Percentiles rank a stretch among this genome's conserved stretches.
These are phyloP conservation scores for Parauchenoglanis ngamensis DNA, from an alignment of 2,797 vertebrate species.

Conservation along the genomic window DNA sequence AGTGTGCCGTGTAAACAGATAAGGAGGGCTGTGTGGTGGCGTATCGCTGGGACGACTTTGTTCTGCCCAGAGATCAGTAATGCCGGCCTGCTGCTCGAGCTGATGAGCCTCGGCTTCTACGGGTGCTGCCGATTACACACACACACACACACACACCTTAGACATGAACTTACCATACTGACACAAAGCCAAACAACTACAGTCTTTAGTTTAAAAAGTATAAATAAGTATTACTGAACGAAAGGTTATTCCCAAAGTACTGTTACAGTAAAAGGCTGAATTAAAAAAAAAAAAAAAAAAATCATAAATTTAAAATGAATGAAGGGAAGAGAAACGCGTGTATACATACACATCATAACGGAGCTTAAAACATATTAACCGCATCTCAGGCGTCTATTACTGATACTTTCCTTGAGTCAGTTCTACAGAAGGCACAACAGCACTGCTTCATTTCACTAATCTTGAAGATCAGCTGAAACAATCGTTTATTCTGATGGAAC, in stretches of 20 bases:
- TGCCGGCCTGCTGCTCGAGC: slow-evolving; percentile 58
- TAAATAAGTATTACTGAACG: neutral
- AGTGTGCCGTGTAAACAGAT: slow-evolving; percentile 79
- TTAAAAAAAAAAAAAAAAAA: neutral
- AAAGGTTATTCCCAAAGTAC: neutral
- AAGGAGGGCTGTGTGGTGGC: slow-evolving; percentile 64
- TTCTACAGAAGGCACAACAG: neutral
- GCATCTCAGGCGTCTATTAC: neutral
- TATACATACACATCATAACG: neutral
- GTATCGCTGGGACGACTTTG: slow-evolving; percentile 69
- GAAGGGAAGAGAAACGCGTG: neutral
- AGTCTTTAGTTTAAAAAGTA: neutral
- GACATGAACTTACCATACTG: neutral
- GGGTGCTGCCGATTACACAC: slow-evolving; percentile 7
- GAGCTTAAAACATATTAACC: neutral
- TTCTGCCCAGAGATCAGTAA: slow-evolving; percentile 69
- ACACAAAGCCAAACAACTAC: neutral
- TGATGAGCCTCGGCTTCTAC: slow-evolving; percentile 43
- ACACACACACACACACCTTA: neutral
- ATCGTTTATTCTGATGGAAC: neutral
- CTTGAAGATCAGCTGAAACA: neutral
- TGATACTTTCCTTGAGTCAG: too few relatives aligned
- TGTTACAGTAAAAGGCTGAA: neutral
- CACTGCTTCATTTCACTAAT: neutral
- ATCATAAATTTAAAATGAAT: neutral